Conservation (phyloP, 2,888 invertebrate genomes). For the Erebia ligea region DNA sequence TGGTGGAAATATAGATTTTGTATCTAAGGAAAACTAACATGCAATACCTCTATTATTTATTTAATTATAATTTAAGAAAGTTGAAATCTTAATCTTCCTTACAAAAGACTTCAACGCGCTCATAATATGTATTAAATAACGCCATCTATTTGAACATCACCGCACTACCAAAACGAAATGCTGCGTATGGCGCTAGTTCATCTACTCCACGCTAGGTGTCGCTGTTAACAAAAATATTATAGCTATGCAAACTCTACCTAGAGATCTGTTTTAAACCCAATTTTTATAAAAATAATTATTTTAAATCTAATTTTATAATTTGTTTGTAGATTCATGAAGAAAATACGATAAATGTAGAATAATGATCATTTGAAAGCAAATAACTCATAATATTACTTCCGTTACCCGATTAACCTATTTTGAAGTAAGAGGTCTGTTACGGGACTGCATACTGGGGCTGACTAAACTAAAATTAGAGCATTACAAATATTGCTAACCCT, state of each 20-base stretch:
- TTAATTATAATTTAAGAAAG: too few species aligned
- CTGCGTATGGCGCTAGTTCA: constrained; percentile 18
- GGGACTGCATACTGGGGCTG: not conserved
- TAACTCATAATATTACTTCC: not conserved
- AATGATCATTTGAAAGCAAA: not conserved
- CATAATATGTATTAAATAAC: not conserved
- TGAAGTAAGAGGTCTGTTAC: not conserved
- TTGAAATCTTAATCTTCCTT: constrained; percentile 20
- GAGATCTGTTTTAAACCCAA: not conserved
- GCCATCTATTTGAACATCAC: constrained; percentile 43
- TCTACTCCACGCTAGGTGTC: constrained; percentile 57
- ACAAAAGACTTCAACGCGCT: constrained; percentile 66
- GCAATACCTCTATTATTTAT: too few species aligned
- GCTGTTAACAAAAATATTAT: constrained; percentile 14
- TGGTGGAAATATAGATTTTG: too few species aligned
- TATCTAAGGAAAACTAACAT: too few species aligned
- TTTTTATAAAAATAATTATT: too few species aligned
- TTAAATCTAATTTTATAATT: not conserved
- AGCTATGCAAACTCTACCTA: not conserved
- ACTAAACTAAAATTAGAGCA: too few species aligned
- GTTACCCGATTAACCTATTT: constrained; percentile 15
- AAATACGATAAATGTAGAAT: not conserved
- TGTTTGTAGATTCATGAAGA: not conserved
- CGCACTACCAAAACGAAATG: not conserved
- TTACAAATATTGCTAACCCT: too few species aligned